Base-by-base conservation (phyloP, 1,140 invertebrate genomes). In the Chionoecetes opilio region DNA sequence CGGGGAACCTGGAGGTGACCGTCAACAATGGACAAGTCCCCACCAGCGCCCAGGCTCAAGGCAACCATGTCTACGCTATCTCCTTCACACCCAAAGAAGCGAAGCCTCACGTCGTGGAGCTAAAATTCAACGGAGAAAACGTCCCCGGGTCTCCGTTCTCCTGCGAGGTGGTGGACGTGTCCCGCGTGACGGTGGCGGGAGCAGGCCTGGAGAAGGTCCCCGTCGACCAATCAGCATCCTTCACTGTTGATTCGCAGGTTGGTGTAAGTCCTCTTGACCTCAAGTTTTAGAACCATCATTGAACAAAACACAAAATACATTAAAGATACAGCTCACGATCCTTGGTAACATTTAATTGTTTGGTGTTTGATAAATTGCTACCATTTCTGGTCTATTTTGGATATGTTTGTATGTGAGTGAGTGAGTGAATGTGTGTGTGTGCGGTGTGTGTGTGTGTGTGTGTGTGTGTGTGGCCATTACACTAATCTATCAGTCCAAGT, bases 21-120 rank as follows among this genome's bases (percentile, higher is more conserved):
- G 99, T 99, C 2, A 99, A 99, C 96, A 99, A 99, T 82, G 99
- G 99, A 0, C 98, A 99, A 95, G 99, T 99, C 37, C 99, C 99
- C 0, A 99, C 99, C 9, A 99, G 99, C 46, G 99, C 99, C 11
- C 98, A 99, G 97, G 98, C 99, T 26, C 98, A 99, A 97, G 99
- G 99, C 82, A 98, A 99, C 37, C 99, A 99, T 96, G 98, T 98
- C 0, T 99, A 99, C 97, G 99, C 99, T 82, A 99, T 99, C 96
- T 99, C 99, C 11, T 99, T 99, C 97, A 99, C 99, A 21, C 99
- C 99, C 0, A 97, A 98, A 86, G 99, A 99, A 97, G 98, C 98
- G 2, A 98, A 98, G 84, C 98, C 98, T 63, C 99, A 99, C 97
- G 98, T 98, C 0, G 99, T 99, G 5, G 98, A 99, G 97, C 97